These are phyloP conservation scores for Ondatra zibethicus DNA, from an alignment of 2,113 vertebrate genomes.

Conservation along the genomic window DNA sequence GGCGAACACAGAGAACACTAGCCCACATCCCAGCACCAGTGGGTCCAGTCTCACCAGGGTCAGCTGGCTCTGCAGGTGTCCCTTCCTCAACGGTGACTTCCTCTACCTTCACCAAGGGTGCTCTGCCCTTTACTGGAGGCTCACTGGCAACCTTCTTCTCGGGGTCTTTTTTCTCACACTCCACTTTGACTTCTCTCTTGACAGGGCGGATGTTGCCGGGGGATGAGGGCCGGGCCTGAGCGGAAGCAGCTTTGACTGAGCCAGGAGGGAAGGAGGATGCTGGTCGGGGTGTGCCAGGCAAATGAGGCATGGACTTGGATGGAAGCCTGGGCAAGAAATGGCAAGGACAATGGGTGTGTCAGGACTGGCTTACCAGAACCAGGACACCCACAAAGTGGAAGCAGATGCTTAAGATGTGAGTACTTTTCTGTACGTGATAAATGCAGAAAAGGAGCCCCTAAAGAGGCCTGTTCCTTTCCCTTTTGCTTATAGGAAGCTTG, in stretches of 20 bases:
- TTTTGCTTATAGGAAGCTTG: not conserved
- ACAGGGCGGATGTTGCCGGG: conserved; percentile 94
- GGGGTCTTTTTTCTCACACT: conserved; percentile 83
- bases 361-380: not conserved
- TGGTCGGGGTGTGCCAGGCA: conserved; percentile 90
- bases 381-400: not conserved
- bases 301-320: conserved; percentile 86
- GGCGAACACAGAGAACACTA: not conserved
- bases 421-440: not conserved
- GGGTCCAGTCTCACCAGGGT: conserved; percentile 77
- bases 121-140: conserved; percentile 72
- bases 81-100: conserved; percentile 71
- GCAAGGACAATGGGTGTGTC: not conserved
- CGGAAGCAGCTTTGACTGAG: conserved; percentile 83
- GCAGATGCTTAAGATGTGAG: not conserved
- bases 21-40: accelerated
- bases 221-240: conserved; percentile 85
- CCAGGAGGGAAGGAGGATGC: conserved; percentile 85
- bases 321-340: conserved; percentile 84
- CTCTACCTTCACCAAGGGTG: conserved; percentile 65
- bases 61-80: not conserved
- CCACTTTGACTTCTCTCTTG: conserved; percentile 86
- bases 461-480: not conserved
- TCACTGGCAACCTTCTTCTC: conserved; percentile 75
- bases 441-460: not conserved